Base-by-base conservation (phyloP, 37 sponge, comb jelly and placozoan genomes). In the Lycopodina hypogea region DNA sequence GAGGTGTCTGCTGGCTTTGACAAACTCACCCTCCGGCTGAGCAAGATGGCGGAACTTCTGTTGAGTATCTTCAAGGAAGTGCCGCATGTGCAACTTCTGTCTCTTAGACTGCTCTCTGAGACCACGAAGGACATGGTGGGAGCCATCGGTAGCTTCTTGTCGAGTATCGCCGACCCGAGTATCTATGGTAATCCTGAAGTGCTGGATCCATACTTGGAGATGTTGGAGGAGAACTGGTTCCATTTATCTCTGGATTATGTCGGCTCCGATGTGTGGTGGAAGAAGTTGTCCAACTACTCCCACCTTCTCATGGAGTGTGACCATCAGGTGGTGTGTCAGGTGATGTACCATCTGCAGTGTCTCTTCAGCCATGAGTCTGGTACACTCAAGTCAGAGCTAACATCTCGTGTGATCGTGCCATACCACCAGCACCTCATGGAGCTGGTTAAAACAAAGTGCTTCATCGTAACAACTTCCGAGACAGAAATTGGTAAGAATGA, bases 11-110 rank as follows among this genome's bases (percentile, higher is more conserved):
- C 51, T 7, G 71, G 86, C 0, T 77, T 81, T 51, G 82, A 82
- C 38, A 76, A 71, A 64, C 61, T 89, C 21, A 80, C 58, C 18
- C 61, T 67, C 38, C 61, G 81, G 21, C 33, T 89, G 63, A 74
- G 84, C 64, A 83, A 80, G 33, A 74, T 89, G 58, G 83, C 89
- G 0, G 40, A 75, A 45, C 51, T 78, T 42, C 69, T 89, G 15
- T 71, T 89, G 8, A 50, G 58, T 65, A 73, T 79, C n/a, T 89
- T 83, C 78, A 78, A 67, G 19, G 48, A 36, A 4, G 80, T 89
- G 15, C 84, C 89, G 0, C 39, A 32, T 50, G 72, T 89, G n/a
- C 89, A 89, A 77, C 72, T 89, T n/a, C 89, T 89, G 59, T 84
- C 89, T 23, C 67, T 87, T 6, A 69, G 75, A 48, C 83, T 87